phyloP scores from a whole-genome alignment of 2,797 vertebrate genomes.

The Sebastes oblongus region DNA sequence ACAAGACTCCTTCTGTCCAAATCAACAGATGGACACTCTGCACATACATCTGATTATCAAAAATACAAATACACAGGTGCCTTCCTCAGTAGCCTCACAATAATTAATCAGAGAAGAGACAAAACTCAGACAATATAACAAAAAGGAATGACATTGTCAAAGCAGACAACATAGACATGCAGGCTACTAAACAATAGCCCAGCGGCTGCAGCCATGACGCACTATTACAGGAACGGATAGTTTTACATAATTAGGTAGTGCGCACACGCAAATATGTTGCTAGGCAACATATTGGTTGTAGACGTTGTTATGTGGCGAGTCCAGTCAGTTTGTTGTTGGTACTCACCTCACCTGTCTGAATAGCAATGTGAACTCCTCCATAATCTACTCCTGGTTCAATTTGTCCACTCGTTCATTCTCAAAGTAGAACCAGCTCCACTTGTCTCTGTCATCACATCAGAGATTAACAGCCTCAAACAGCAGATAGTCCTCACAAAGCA shows the following conservation, averaged over 20 bases:
- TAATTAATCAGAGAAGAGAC: rapidly evolving
- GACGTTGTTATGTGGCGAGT: rapidly evolving
- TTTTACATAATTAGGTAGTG: rapidly evolving
- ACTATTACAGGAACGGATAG: neutral
- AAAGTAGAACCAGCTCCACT: too few species aligned
- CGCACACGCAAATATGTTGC: neutral
- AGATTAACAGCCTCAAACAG: too few species aligned
- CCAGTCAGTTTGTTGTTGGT: too few species aligned
- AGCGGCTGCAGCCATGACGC: neutral
- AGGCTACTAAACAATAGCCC: neutral
- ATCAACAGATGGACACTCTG: neutral
- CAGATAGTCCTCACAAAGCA: too few species aligned
- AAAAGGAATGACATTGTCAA: neutral
- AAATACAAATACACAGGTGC: neutral
- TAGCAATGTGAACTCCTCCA: rapidly evolving
- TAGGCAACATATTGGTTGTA: neutral
- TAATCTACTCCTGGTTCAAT: too few species aligned
- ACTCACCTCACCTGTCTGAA: too few species aligned
- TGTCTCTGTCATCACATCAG: too few species aligned
- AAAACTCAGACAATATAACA: neutral
- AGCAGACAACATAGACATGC: neutral
- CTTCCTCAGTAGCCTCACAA: neutral
- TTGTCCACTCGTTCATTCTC: too few species aligned
- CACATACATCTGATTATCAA: neutral
- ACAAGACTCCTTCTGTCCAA: neutral